Base-by-base conservation (phyloP, 1,140 invertebrate genomes). In the Brachionus rotundiformis region DNA sequence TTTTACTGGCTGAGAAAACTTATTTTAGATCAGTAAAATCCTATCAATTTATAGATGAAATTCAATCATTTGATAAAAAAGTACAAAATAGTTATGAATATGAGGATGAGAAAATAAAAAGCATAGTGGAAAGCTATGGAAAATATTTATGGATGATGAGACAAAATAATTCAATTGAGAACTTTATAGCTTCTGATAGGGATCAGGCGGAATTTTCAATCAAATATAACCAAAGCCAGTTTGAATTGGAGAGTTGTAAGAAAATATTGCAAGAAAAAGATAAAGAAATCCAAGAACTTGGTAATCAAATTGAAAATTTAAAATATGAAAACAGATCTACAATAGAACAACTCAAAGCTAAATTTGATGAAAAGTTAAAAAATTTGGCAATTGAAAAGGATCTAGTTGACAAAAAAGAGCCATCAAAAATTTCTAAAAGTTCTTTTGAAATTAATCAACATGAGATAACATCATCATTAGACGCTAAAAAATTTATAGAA, bases 401-500 rank as follows among this genome's bases (percentile, higher is more conserved):
- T n/a, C n/a, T n/a, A n/a, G n/a, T n/a, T n/a, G n/a, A n/a, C n/a
- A n/a, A n/a, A n/a, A n/a, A n/a, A n/a, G n/a, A n/a, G n/a, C n/a
- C n/a, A 54, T 19, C 49, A 16, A 54, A 54, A 16, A n/a, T 16
- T 54, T 13, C 2, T 54, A 19, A 54, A n/a, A 16, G 13, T n/a
- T 25, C 3, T 23, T 23, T 19, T 49, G 2, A 49, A 49, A 49
- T 49, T 49, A 16, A 49, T 19, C n/a, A 49, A 49, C 16, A 49
- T 19, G 19, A 19, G 7, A 19, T 49, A 23, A 49, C 3, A 1
- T 49, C 47, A 19, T n/a, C 16, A 19, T 49, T 49, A 7, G 25
- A 63, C 29, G 59, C 59, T 8, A 63, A 63, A 63, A 29, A n/a
- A 33, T 63, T 63, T 63, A 63, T 63, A 13, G 2, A 63, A 63